These are phyloP conservation scores for Lepisosteus osseus DNA, from an alignment of 2,113 vertebrate species.

Conservation along the genomic window DNA sequence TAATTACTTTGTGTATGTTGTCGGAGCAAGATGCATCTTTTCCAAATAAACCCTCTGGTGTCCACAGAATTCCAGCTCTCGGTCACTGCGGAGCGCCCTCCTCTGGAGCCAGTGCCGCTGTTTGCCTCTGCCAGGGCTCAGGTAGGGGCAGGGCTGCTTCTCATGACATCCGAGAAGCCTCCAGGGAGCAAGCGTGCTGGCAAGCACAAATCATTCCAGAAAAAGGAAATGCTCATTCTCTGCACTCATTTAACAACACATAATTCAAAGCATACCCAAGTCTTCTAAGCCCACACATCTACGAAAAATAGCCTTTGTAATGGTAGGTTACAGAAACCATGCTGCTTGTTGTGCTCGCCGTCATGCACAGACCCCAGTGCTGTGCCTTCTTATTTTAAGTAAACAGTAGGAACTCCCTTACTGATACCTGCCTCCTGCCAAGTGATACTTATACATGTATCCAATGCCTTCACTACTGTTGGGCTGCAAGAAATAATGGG, in stretches of 20 bases:
- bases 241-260: neutral
- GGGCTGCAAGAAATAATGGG: slow-evolving; percentile 3
- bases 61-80: too few species aligned
- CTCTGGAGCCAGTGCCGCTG: too few species aligned
- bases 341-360: too few species aligned
- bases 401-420: slow-evolving; percentile 3
- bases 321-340: neutral
- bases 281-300: too few species aligned
- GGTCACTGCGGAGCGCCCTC: too few species aligned
- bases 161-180: neutral
- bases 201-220: neutral
- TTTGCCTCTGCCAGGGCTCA: neutral
- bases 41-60: too few species aligned
- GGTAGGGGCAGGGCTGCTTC: neutral
- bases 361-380: too few species aligned
- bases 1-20: too few species aligned
- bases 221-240: neutral
- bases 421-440: neutral
- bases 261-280: neutral
- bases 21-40: too few species aligned
- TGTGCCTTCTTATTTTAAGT: neutral
- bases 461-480: neutral
- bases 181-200: neutral
- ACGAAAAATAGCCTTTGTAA: neutral
- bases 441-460: slow-evolving; percentile 5